These are phyloP conservation scores for Anoura caudifer DNA, from an alignment of 2,113 vertebrate species.

Conservation along the genomic window DNA sequence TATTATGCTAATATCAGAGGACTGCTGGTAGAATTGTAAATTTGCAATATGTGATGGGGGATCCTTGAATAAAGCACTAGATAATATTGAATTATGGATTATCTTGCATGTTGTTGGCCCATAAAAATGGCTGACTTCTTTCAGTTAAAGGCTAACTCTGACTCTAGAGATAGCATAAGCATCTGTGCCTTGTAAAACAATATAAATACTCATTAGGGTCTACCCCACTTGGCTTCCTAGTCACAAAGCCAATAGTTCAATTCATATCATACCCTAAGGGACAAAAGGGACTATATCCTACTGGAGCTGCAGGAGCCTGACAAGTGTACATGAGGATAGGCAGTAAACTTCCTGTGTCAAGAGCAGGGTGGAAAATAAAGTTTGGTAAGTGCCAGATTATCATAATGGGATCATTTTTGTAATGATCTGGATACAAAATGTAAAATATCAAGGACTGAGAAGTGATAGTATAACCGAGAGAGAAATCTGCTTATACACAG, in stretches of 20 bases:
- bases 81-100: not conserved
- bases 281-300: not conserved
- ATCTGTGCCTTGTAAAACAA: not conserved
- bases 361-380: not conserved
- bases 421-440: not conserved
- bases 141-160: not conserved
- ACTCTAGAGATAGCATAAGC: not conserved
- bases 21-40: not conserved
- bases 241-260: not conserved
- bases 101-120: not conserved
- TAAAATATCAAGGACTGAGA: not conserved
- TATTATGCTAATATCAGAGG: not conserved
- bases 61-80: not conserved
- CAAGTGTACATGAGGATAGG: not conserved
- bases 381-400: not conserved
- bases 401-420: not conserved
- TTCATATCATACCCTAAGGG: not conserved
- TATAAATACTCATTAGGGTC: rapidly evolving
- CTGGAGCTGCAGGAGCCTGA: not conserved
- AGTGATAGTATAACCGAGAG: not conserved
- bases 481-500: not conserved
- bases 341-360: not conserved
- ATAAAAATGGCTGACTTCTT: not conserved
- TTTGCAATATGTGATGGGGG: not conserved
- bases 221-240: not conserved